Percentiles rank a stretch among this genome's conserved stretches.
These are phyloP conservation scores for Vanacampus margaritifer DNA, from an alignment of 2,113 vertebrate genomes.

Conservation along the genomic window DNA sequence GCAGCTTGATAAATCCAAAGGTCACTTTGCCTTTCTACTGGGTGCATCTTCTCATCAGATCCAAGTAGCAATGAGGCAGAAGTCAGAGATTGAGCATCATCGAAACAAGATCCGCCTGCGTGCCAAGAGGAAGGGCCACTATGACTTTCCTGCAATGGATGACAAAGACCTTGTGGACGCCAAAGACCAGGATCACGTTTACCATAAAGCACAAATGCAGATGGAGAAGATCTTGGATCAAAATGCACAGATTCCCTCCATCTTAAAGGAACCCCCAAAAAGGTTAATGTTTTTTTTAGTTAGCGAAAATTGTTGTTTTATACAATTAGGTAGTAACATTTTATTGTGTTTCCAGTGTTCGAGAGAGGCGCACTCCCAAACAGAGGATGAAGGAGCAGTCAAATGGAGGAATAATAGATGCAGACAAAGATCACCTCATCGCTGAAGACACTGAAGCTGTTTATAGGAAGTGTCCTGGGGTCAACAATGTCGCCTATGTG, in stretches of 20 bases:
- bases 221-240: conserved; percentile 98
- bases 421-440: conserved; percentile 90
- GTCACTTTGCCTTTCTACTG: neutral
- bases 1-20: neutral
- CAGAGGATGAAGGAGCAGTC: conserved; percentile 85
- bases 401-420: conserved; percentile 81
- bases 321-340: neutral
- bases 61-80: conserved; percentile 91
- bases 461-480: conserved; percentile 90
- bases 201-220: conserved; percentile 92
- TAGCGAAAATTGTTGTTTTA: neutral
- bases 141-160: conserved; percentile 93
- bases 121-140: conserved; percentile 94
- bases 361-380: conserved; percentile 89
- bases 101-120: conserved; percentile 97
- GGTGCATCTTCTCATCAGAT: conserved; percentile 67
- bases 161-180: conserved; percentile 77
- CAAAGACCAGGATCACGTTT: conserved; percentile 87
- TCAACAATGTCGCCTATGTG: conserved; percentile 94
- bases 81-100: conserved; percentile 97
- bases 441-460: conserved; percentile 89
- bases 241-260: conserved; percentile 76
- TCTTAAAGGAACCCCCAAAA: conserved; percentile 88
- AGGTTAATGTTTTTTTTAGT: conserved; percentile 60
- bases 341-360: conserved; percentile 66